phyloP scores from a whole-genome alignment of 2,888 invertebrate species.

The Drosophila ezoana region DNA sequence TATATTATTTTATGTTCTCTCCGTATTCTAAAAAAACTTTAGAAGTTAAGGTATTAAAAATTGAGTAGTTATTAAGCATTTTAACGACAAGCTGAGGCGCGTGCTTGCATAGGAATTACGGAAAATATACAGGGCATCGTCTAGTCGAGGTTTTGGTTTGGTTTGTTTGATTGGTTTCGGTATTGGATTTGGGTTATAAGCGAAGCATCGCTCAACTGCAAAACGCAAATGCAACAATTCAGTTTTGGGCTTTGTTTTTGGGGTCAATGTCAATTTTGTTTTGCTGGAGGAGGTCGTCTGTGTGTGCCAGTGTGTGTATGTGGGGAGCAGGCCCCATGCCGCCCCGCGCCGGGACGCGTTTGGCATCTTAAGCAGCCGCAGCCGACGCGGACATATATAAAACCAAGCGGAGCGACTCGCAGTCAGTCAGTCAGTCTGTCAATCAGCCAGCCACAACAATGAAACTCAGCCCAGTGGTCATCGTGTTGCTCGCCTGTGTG shows the following conservation, averaged over 20 bases:
- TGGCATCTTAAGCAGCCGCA: constrained; percentile 61
- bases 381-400: constrained; percentile 47
- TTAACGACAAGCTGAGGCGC: too few species aligned
- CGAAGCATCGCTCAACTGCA: constrained; percentile 35
- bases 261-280: constrained; percentile 73
- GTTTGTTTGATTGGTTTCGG: not conserved
- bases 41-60: too few species aligned
- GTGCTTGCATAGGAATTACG: too few species aligned
- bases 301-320: too few species aligned
- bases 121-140: not conserved
- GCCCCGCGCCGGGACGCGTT: constrained; percentile 20
- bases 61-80: too few species aligned
- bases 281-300: constrained; percentile 39
- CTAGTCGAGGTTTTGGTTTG: not conserved
- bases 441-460: constrained; percentile 45
- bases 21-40: too few species aligned
- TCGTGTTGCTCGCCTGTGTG: constrained; percentile 37
- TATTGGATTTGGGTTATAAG: constrained; percentile 27
- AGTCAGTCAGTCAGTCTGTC: constrained; percentile 25
- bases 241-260: constrained; percentile 45
- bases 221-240: constrained; percentile 44
- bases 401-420: constrained; percentile 18
- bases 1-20: too few species aligned
- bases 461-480: constrained; percentile 55
- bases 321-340: not conserved